Percentiles rank a stretch among this genome's conserved stretches.
Evolutionary conservation across 2,113 vertebrate genomes (phyloP).

Genomic region (Ranitomeya imitator): DNA sequence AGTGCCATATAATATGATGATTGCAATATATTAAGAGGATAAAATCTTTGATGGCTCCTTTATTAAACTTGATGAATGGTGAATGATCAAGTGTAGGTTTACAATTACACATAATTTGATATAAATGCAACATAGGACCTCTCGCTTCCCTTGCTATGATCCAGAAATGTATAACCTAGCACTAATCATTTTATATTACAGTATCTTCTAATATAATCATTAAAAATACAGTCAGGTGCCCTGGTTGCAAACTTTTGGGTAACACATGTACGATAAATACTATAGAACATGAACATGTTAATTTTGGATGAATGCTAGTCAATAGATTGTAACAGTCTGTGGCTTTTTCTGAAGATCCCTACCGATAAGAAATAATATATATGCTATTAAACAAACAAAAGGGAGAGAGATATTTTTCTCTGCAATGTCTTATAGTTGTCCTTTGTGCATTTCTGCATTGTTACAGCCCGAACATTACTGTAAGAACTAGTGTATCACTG

Average conservation of each 20-base stretch:
- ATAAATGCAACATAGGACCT: too few species aligned
- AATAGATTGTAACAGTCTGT: not conserved
- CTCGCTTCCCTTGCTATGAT: too few species aligned
- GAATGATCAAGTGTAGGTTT: too few species aligned
- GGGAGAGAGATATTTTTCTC: not conserved
- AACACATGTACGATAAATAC: not conserved
- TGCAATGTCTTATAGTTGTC: not conserved
- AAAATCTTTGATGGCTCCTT: too few species aligned
- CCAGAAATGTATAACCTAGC: too few species aligned
- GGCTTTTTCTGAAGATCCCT: not conserved
- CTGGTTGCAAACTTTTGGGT: not conserved
- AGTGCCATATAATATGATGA: too few species aligned
- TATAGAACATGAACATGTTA: not conserved
- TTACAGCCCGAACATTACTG: conserved; percentile 15
- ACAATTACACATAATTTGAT: too few species aligned
- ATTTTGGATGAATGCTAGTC: not conserved
- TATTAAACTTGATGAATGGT: too few species aligned
- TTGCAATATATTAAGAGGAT: too few species aligned
- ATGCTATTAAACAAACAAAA: not conserved
- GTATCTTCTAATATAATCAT: too few species aligned
- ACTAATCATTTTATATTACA: too few species aligned
- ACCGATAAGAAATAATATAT: not conserved
- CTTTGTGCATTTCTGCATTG: conserved; percentile 26
- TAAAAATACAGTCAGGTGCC: too few species aligned
- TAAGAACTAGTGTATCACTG: conserved; percentile 13